phyloP scores from a whole-genome alignment of 2,888 invertebrate genomes.

The Diaperis boleti region DNA sequence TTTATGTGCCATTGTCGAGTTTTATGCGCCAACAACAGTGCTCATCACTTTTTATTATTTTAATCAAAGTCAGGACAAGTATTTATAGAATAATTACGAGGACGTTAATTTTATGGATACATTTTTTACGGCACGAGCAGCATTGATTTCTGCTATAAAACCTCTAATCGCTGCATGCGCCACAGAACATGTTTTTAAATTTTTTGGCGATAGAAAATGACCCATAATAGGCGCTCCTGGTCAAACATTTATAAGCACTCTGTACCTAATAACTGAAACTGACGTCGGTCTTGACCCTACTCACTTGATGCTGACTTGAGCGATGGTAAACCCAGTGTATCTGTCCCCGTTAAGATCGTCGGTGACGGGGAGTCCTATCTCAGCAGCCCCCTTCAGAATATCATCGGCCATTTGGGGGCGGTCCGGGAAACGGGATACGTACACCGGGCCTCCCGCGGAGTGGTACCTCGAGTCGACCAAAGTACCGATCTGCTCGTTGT shows the following conservation, averaged over 20 bases:
- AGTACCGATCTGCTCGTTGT: slow-evolving; percentile 74
- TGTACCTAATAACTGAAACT: neutral
- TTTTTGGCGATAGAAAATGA: slow-evolving; percentile 3
- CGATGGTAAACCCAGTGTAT: slow-evolving; percentile 74
- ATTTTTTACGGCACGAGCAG: neutral
- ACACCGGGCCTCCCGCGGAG: slow-evolving; percentile 72
- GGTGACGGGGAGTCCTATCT: slow-evolving; percentile 73
- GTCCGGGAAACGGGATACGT: slow-evolving; percentile 74
- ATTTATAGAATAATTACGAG: neutral
- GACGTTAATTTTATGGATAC: neutral
- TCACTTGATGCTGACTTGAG: slow-evolving; percentile 74
- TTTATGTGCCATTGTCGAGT: neutral
- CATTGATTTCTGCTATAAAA: slow-evolving; percentile 2
- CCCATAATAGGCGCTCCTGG: neutral
- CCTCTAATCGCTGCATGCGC: neutral
- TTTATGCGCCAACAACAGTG: neutral
- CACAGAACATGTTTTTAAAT: slow-evolving; percentile 2
- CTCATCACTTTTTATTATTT: neutral
- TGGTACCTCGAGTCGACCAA: slow-evolving; percentile 74
- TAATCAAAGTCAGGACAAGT: neutral
- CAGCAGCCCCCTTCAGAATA: slow-evolving; percentile 72
- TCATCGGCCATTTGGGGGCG: slow-evolving; percentile 74
- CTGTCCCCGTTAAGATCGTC: slow-evolving; percentile 76
- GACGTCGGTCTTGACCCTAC: slow-evolving; percentile 11
- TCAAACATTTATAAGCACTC: too few relatives aligned